Conservation (phyloP, 2,888 invertebrate species). For the Rhorus exstirpatorius region DNA sequence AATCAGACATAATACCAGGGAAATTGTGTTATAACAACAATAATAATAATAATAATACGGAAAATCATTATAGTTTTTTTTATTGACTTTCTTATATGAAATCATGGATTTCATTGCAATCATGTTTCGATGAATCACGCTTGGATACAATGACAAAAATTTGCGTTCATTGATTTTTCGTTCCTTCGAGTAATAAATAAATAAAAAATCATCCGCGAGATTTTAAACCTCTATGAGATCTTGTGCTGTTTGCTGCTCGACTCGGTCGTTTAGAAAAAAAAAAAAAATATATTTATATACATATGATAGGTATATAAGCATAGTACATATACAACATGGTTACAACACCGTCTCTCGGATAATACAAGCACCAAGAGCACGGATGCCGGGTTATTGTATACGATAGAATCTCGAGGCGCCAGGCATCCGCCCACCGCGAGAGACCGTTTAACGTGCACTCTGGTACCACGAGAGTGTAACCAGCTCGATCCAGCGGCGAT, state of each 20-base stretch:
- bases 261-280: slow-evolving; percentile 19
- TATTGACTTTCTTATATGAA: no score
- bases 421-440: slow-evolving; percentile 76
- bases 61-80: no score
- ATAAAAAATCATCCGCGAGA: slow-evolving; percentile 32
- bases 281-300: no score
- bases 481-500: slow-evolving; percentile 68
- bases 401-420: slow-evolving; percentile 78
- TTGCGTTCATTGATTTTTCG: no score
- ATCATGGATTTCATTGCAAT: no score
- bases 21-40: no score
- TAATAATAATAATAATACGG: no score
- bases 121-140: no score
- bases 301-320: slow-evolving; percentile 15
- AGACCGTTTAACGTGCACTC: slow-evolving; percentile 69
- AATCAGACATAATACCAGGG: no score
- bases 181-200: slow-evolving; percentile 21
- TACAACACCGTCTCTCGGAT: slow-evolving; percentile 67
- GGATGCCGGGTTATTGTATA: slow-evolving; percentile 58
- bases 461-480: slow-evolving; percentile 71
- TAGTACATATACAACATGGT: slow-evolving; percentile 49
- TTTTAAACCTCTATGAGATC: slow-evolving; percentile 59
- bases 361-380: slow-evolving; percentile 62
- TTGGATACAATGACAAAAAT: slow-evolving; percentile 21
- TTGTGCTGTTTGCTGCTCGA: slow-evolving; percentile 52